Evolutionary conservation across 2,888 invertebrate species (phyloP).

Genomic region (Carpatolechia fugitivella): DNA sequence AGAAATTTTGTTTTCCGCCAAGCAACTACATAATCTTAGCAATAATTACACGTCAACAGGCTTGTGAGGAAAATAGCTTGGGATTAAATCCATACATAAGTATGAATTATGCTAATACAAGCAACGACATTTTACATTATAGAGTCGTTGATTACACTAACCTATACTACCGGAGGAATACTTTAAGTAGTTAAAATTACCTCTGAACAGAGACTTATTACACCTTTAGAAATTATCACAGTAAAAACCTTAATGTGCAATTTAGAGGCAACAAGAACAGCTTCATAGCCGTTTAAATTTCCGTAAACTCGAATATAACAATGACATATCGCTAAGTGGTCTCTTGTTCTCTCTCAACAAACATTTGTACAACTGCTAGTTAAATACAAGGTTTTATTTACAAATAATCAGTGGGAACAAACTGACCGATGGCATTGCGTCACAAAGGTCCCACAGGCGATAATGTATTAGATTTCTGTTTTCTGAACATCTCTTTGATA

Average conservation of each 20-base stretch:
- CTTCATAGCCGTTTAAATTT: conserved; percentile 6
- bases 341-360: conserved; percentile 58
- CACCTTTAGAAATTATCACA: neutral
- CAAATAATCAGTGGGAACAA: conserved; percentile 59
- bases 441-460: neutral
- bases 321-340: conserved; percentile 62
- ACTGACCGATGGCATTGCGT: conserved; percentile 23
- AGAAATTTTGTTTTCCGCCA: conserved; percentile 20
- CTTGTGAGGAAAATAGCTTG: neutral
- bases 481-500: neutral
- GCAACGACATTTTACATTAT: neutral
- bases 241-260: neutral
- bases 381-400: conserved; percentile 47
- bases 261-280: neutral
- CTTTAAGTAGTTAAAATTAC: too few relatives aligned
- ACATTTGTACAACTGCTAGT: conserved; percentile 57
- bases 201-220: neutral
- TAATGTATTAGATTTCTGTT: conserved; percentile 1
- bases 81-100: neutral
- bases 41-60: neutral
- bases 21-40: conserved; percentile 5
- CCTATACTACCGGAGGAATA: neutral
- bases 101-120: conserved; percentile 6
- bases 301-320: conserved; percentile 47
- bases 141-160: too few relatives aligned